Percentiles rank a stretch among this genome's conserved stretches.
phyloP scores from a whole-genome alignment of 2,888 invertebrate species.

The Leptinotarsa haldemani region DNA sequence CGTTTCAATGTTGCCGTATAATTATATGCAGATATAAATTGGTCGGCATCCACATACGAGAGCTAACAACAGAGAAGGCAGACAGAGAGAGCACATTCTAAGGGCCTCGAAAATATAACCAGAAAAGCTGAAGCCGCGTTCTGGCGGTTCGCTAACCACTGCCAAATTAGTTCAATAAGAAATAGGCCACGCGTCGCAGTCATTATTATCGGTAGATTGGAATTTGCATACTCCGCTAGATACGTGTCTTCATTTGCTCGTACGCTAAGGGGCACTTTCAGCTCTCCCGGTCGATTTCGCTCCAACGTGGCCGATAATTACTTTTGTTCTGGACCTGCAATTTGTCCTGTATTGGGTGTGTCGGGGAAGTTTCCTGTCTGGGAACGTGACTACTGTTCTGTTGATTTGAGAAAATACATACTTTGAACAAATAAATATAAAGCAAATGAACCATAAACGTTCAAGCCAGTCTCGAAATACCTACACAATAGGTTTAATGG shows the following conservation, averaged over 20 bases:
- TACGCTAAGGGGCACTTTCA: constrained; percentile 60
- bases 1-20: constrained; percentile 38
- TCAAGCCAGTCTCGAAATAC: too few species aligned
- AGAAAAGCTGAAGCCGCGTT: constrained; percentile 59
- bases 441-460: too few species aligned
- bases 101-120: constrained; percentile 52
- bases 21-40: constrained; percentile 46
- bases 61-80: constrained; percentile 23
- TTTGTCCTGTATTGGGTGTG: neutral
- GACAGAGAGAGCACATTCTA: constrained; percentile 21
- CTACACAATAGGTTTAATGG: too few species aligned
- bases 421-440: too few species aligned
- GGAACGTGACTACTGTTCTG: too few species aligned
- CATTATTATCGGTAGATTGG: constrained; percentile 65
- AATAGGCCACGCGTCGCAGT: constrained; percentile 67
- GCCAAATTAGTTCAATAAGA: constrained; percentile 69
- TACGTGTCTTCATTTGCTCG: constrained; percentile 63
- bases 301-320: constrained; percentile 39
- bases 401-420: too few species aligned
- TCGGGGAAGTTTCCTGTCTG: neutral
- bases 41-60: constrained; percentile 45
- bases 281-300: constrained; percentile 6
- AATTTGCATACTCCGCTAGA: constrained; percentile 61
- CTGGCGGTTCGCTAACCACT: constrained; percentile 60
- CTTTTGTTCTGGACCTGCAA: constrained; percentile 30